These are phyloP conservation scores for Eptatretus burgeri DNA, from an alignment of 2,113 vertebrate genomes.

Conservation along the genomic window DNA sequence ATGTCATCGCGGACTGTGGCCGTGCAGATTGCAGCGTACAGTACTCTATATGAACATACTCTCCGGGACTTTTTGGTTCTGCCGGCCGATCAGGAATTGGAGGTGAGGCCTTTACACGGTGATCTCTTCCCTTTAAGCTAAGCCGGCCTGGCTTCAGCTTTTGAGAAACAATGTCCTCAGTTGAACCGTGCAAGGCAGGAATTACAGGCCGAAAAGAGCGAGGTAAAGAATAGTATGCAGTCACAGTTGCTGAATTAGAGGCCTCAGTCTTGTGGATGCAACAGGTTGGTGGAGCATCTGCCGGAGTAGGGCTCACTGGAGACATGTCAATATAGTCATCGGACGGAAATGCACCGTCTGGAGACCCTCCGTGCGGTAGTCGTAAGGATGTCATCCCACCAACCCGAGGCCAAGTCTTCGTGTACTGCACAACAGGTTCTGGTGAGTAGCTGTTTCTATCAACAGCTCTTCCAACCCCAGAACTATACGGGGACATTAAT, in stretches of 20 bases:
- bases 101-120: background rate
- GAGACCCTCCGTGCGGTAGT: too few species aligned
- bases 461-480: too few species aligned
- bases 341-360: too few species aligned
- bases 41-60: constrained; percentile 49
- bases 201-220: background rate
- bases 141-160: background rate
- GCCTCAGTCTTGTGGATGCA: too few species aligned
- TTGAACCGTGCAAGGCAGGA: background rate
- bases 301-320: too few species aligned
- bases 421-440: too few species aligned
- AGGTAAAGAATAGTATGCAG: background rate
- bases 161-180: background rate
- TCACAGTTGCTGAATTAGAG: too few species aligned
- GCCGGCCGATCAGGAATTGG: constrained; percentile 13
- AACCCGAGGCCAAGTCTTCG: too few species aligned
- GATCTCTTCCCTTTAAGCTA: background rate
- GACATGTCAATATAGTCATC: too few species aligned
- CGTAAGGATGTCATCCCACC: too few species aligned
- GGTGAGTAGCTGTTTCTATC: too few species aligned
- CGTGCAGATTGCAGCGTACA: constrained; percentile 11
- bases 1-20: background rate
- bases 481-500: background rate
- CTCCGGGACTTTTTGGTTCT: constrained; percentile 44
- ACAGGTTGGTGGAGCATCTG: too few species aligned